Evolutionary conservation across 1,140 invertebrate species (phyloP), one percentile per base, ranked within the genome.

Genomic region (Drosophila bipectinata): DNA sequence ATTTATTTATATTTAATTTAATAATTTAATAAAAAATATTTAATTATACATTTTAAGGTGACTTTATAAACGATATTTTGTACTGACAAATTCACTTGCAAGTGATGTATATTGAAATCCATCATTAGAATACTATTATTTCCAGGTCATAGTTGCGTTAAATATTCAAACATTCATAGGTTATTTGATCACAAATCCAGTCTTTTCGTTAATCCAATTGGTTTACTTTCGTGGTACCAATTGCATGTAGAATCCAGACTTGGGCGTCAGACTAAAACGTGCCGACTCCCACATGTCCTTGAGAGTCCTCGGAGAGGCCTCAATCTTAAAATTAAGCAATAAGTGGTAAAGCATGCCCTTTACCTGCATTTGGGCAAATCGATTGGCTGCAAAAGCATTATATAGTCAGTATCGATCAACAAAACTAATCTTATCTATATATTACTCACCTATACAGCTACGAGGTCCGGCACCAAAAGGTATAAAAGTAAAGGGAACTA

Each of bases 401-500:
- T n/a, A 12, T 12, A n/a, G 8, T 28, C 26, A 34, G 10, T 2
- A 3, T 10, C 2, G 7, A 9, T 34, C 9, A 28, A 28, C 10
- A 34, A 10, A 10, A 34, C 3, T 4, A n/a, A 12, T 37, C 10
- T 12, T 5, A 4, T 10, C 10, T 4, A 37, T 28, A 10, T 12
- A 4, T 4, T 37, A 37, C 92, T 92, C 91, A 80, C 93, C 94
- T 58, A 95, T 92, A 71, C 94, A 95, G 66, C 93, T 93, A 48
- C 94, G 90, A 2, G 94, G 94, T 18, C 94, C 94, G 10, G 84
- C 83, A 8, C 94, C 94, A 74, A 95, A 95, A 0, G 94, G 93
- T 34, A 94, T 44, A 82, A 92, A 94, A 0, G 92, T 76, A 41
- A 90, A 93, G 0, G 92, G 92, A 18, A 91, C 77, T 21, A 92